A percentile compares a stretch with the other conserved stretches of the same genome.
Evolutionary conservation across 2,113 vertebrate genomes (phyloP).

Genomic region (Mastomys coucha): DNA sequence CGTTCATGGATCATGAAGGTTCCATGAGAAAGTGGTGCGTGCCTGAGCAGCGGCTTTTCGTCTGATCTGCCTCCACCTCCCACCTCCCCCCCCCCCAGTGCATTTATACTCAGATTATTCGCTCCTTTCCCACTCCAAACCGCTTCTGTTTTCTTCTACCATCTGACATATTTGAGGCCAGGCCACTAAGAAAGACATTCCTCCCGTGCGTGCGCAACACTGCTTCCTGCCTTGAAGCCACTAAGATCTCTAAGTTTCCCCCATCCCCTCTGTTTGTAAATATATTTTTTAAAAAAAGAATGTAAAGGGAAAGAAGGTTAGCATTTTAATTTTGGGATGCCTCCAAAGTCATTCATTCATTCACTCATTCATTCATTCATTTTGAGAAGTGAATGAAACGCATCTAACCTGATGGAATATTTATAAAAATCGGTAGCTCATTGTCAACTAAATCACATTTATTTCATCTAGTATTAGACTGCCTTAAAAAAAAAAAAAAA

Average conservation of each 20-base stretch:
- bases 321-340: constrained; percentile 22
- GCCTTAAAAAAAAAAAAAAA: not conserved
- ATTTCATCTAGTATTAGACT: constrained; percentile 79
- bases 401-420: constrained; percentile 68
- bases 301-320: not conserved
- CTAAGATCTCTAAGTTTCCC: not conserved
- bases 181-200: not conserved
- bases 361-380: constrained; percentile 65
- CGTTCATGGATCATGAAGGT: not conserved
- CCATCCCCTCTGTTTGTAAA: not conserved
- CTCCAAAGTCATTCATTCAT: constrained; percentile 61
- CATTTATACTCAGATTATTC: not conserved
- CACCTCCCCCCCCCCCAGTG: no score
- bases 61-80: not conserved
- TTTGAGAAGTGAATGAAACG: constrained; percentile 62
- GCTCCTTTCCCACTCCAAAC: not conserved
- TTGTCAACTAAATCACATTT: constrained; percentile 77
- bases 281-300: not conserved
- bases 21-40: no score
- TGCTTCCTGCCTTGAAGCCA: not conserved
- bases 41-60: not conserved
- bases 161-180: not conserved
- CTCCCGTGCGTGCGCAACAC: not conserved
- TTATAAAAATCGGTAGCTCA: constrained; percentile 67
- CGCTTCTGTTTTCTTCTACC: not conserved